Evolutionary conservation across 2,797 vertebrate genomes (phyloP).

Genomic region (Fringilla coelebs): DNA sequence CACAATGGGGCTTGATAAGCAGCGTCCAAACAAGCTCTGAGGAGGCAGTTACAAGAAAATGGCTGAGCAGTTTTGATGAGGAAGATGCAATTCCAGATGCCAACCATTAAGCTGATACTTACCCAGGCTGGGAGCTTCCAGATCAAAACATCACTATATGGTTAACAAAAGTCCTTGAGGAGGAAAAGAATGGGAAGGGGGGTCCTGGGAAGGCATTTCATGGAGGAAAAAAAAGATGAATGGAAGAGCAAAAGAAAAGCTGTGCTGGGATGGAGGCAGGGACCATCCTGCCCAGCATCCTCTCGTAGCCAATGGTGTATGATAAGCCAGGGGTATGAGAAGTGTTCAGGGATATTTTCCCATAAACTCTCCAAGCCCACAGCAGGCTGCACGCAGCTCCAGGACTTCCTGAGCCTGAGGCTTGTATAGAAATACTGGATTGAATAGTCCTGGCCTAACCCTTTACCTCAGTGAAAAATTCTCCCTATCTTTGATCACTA

Average conservation of each 20-base stretch:
- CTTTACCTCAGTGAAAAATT: background rate
- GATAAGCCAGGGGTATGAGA: background rate
- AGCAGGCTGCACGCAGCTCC: background rate
- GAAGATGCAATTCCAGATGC: conserved; percentile 30
- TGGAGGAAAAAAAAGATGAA: background rate
- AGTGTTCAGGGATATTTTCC: background rate
- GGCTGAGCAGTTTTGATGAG: background rate
- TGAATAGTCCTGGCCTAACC: background rate
- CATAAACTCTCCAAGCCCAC: background rate
- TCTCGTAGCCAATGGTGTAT: background rate
- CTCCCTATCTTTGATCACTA: background rate
- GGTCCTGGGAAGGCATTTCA: background rate
- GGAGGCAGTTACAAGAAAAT: conserved; percentile 44
- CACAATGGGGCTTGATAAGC: conserved; percentile 54
- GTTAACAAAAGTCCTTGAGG: background rate
- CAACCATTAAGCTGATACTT: background rate
- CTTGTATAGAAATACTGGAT: background rate
- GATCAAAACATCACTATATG: background rate
- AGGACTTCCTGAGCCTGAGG: background rate
- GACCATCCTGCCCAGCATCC: background rate
- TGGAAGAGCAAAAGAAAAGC: background rate
- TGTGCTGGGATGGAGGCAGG: accelerated
- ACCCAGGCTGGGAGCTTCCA: background rate
- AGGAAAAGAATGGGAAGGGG: background rate
- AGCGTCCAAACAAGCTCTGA: conserved; percentile 33